Evolutionary conservation across 53 echinoderm and acorn worm species (phyloP).

Genomic region (Crossaster papposus): DNA sequence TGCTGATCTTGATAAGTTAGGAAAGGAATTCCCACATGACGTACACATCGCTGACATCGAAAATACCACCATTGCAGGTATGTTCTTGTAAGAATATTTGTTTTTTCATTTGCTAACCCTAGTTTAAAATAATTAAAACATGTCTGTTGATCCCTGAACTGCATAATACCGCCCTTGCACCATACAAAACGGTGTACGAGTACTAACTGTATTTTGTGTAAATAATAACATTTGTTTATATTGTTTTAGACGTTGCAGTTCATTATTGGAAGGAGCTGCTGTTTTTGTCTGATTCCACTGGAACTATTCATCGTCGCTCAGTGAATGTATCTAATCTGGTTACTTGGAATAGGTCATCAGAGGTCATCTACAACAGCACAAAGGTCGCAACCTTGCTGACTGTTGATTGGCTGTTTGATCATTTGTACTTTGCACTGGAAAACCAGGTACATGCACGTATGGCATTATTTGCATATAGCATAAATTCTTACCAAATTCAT

Average conservation of each 20-base stretch:
- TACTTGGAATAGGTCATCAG: conserved; percentile 59
- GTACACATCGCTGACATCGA: conserved; percentile 72
- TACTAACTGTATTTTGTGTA: not conserved
- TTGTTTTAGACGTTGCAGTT: conserved; percentile 77
- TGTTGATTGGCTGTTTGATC: conserved; percentile 94
- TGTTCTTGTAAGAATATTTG: not conserved
- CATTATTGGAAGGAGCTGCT: conserved; percentile 73
- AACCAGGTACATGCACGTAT: conserved; percentile 77
- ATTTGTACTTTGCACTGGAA: conserved; percentile 84
- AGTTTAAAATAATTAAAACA: not conserved
- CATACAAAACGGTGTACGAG: not conserved
- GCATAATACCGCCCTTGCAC: too few relatives aligned
- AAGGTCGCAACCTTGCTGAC: conserved; percentile 70
- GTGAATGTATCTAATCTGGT: conserved; percentile 67
- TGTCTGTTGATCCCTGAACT: too few relatives aligned
- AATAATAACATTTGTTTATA: not conserved
- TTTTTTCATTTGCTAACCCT: not conserved
- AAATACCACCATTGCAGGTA: conserved; percentile 67
- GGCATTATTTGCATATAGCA: not conserved
- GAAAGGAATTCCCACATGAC: conserved; percentile 32
- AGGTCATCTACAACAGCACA: conserved; percentile 70
- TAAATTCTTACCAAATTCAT: not conserved
- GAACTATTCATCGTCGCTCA: conserved; percentile 67
- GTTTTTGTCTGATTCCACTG: conserved; percentile 66
- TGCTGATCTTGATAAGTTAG: conserved; percentile 41